Base-by-base conservation (phyloP, 2,888 invertebrate genomes). In the Tiphia femorata region DNA sequence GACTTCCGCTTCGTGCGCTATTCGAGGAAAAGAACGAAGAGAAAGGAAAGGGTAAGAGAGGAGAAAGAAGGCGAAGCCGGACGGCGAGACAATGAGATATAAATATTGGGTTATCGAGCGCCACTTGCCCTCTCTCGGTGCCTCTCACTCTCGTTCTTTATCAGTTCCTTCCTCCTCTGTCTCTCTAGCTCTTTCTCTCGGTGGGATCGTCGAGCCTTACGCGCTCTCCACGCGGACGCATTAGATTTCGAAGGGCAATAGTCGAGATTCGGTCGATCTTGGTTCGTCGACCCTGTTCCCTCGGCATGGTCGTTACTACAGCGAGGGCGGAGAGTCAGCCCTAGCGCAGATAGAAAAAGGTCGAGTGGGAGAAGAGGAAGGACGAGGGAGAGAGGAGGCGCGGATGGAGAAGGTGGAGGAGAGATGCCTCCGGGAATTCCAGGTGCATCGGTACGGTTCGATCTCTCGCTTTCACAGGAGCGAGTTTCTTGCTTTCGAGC, bases 61-160 rank as follows among this genome's bases (percentile, higher is more conserved):
- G 20, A 52, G 8, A 29, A n/a, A 30, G 29, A 12, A 19, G 44
- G 35, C 44, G 58, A 53, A 55, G 55, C 54, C 40, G 51, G 41
- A 44, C 47, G 35, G 53, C 48, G 55, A 53, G 42, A 63, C 70
- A 72, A 64, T 58, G 70, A 66, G 67, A 64, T 61, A 71, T 72
- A 70, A 70, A 71, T 64, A 64, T 72, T 63, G 66, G 58, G 49
- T 64, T 56, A 58, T 55, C 55, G 43, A 69, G 47, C 25, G 37
- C n/a, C n/a, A n/a, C n/a, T n/a, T n/a, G n/a, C n/a, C n/a, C n/a
- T n/a, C n/a, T n/a, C n/a, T n/a, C n/a, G n/a, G n/a, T n/a, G n/a
- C n/a, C n/a, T n/a, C n/a, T n/a, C n/a, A n/a, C n/a, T n/a, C n/a
- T n/a, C n/a, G n/a, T n/a, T n/a, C n/a, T n/a, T n/a, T n/a, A n/a